These are phyloP conservation scores for Halcyon chelicuti DNA, from an alignment of 2,797 vertebrate species.

Conservation along the genomic window DNA sequence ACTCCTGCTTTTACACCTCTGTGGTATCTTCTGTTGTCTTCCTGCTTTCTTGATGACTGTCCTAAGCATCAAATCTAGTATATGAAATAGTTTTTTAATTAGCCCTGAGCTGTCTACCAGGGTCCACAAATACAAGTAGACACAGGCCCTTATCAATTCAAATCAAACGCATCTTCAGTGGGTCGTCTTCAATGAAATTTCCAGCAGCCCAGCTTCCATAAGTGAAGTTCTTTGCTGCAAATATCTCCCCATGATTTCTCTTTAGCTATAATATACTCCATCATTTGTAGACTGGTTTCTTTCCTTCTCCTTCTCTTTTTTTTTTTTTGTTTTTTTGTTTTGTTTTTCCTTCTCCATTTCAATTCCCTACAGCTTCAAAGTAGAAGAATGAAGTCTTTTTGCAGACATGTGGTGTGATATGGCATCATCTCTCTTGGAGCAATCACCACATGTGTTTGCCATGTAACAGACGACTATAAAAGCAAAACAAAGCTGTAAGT, in stretches of 20 bases:
- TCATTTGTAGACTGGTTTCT: not conserved
- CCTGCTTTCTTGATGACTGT: not conserved
- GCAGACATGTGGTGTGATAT: not conserved
- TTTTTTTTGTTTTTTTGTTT: not conserved
- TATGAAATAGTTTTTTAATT: not conserved
- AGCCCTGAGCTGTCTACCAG: not conserved
- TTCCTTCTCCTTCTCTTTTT: not conserved
- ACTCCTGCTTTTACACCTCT: not conserved
- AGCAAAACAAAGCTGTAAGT: not conserved
- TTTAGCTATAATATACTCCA: not conserved
- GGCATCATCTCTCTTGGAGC: not conserved
- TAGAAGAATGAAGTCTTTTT: not conserved
- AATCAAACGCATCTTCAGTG: not conserved
- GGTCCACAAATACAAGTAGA: not conserved
- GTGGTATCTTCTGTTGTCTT: not conserved
- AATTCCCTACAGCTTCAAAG: not conserved
- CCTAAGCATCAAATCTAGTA: not conserved
- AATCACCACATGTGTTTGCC: not conserved
- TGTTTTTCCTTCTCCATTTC: not conserved
- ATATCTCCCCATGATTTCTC: not conserved
- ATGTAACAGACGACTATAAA: not conserved
- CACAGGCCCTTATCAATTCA: not conserved
- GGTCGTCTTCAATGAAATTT: constrained; percentile 11
- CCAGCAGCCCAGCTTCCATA: not conserved
- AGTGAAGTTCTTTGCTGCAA: not conserved